Evolutionary conservation across 2,113 vertebrate genomes (phyloP), one percentile per base, ranked within the genome.

Genomic region (Oreochromis spilurus): DNA sequence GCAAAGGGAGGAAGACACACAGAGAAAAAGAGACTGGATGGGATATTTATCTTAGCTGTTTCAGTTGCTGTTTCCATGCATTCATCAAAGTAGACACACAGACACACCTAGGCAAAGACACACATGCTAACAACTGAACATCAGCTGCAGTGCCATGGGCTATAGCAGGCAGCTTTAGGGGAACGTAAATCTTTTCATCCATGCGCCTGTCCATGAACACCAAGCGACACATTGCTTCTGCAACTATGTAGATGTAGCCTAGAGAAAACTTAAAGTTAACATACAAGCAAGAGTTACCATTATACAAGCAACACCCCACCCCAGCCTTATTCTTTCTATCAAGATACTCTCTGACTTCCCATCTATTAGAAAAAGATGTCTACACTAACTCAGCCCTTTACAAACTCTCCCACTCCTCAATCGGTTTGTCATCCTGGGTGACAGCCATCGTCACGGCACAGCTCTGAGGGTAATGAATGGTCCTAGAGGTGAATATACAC

Each of bases 401-500:
- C 6, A 79, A 52, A 52, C 34, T 45, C 54, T 40, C 26, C 81
- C 77, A 50, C 70, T 82, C 80, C 67, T 54, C 21, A 5, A 9
- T 52, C 82, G 36, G 72, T 94, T 85, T 67, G 82, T 95, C 92
- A 94, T 90, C 45, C 86, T 70, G 80, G 50, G 58, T 94, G 92
- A 94, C 91, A 91, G 81, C 60, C 86, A 67, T 11, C 81, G 84
- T 86, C 65, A 43, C 48, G 62, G 82, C 82, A 77, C 58, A 84
- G 81, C 90, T 90, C 65, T 9, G 34, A 72, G 57, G 45, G 85
- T 94, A 90, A 95, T 93, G 91, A 52, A 95, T 93, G 89, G 89
- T 90, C 75, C 40, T 85, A 53, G 84, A 83, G 83, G 84, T 90
- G 91, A 93, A 94, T 93, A 90, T 90, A 91, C 91, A 93, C 83